Evolutionary conservation across 2,113 vertebrate species (phyloP).

Genomic region (Okapia johnstoni): DNA sequence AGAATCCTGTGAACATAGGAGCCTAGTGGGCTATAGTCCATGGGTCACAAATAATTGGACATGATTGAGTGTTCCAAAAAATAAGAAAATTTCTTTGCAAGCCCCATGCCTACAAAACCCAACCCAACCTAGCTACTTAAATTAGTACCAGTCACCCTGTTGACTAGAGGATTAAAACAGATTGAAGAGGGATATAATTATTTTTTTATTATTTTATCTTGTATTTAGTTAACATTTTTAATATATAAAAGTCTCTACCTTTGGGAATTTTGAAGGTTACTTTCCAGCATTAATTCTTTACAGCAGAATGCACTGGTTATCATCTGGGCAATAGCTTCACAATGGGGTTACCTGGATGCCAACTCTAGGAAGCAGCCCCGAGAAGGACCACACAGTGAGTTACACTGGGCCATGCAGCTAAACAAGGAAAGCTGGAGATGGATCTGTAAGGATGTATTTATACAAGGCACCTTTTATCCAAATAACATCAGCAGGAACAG

Average conservation of each 20-base stretch:
- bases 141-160: background rate
- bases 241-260: background rate
- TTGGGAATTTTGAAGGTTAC: background rate
- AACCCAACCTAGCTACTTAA: background rate
- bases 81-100: background rate
- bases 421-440: background rate
- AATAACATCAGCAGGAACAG: background rate
- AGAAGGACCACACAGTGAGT: background rate
- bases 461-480: background rate
- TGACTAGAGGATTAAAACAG: background rate
- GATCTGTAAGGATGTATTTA: background rate
- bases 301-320: background rate
- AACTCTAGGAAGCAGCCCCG: background rate
- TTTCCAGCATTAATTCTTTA: background rate
- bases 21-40: background rate
- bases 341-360: rapidly evolving
- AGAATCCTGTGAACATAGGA: background rate
- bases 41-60: background rate
- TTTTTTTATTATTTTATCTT: background rate
- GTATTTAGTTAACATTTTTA: background rate
- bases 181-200: background rate
- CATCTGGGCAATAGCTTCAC: background rate
- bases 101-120: background rate
- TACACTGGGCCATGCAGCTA: background rate
- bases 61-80: background rate